phyloP scores from a whole-genome alignment of 92 coral and sea anemone genomes.

The Porites cylindrica region DNA sequence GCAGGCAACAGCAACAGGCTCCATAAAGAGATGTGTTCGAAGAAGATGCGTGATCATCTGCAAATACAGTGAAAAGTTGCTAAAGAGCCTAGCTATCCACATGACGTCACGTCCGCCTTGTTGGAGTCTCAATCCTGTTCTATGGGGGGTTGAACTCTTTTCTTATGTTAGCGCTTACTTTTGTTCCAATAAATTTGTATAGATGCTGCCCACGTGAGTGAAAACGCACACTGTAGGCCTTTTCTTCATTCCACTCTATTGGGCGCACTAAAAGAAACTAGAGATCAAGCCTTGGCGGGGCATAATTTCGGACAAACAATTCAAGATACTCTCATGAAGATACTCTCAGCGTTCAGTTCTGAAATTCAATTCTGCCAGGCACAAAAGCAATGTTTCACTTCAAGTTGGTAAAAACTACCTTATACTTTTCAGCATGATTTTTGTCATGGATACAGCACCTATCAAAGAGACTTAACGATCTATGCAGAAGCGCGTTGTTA shows the following conservation, averaged over 20 bases:
- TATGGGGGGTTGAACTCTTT: no score
- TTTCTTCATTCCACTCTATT: no score
- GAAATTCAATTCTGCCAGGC: neutral
- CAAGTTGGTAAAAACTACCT: neutral
- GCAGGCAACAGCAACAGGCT: constrained; percentile 55
- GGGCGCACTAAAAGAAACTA: no score
- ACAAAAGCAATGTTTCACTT: neutral
- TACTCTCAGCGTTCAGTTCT: no score
- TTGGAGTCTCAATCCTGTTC: no score
- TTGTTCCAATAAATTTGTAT: no score
- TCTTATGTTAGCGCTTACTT: no score
- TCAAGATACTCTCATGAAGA: no score
- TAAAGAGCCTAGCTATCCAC: neutral
- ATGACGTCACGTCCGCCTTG: neutral
- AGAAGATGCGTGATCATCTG: constrained; percentile 66
- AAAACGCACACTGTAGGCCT: no score
- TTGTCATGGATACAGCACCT: neutral
- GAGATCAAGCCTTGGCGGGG: no score
- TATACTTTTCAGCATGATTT: neutral
- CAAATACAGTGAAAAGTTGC: neutral
- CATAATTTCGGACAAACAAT: no score
- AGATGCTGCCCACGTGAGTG: no score
- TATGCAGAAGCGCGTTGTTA: neutral
- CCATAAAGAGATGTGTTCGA: constrained; percentile 61
- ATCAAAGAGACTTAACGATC: neutral